These are phyloP conservation scores for Stigmatopora argus DNA, from an alignment of 2,113 vertebrate genomes.

Conservation along the genomic window DNA sequence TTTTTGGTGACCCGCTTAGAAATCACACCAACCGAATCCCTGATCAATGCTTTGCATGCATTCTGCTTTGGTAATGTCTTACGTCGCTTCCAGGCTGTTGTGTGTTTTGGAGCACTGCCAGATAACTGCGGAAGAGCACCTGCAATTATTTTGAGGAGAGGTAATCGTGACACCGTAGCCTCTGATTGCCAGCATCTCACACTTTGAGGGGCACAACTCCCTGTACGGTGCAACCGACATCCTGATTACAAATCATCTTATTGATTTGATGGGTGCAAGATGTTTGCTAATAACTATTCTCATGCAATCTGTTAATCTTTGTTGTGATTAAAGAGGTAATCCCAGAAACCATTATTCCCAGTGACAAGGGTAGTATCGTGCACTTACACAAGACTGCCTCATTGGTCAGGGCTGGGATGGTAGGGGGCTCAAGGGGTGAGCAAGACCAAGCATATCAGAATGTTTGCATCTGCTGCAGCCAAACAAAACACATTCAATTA, in stretches of 20 bases:
- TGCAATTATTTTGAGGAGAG: constrained; percentile 62
- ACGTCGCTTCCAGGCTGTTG: constrained; percentile 57
- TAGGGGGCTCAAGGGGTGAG: constrained; percentile 27
- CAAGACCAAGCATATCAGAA: constrained; percentile 74
- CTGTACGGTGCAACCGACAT: constrained; percentile 58
- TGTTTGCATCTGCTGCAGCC: constrained; percentile 77
- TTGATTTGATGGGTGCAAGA: constrained; percentile 90
- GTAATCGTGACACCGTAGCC: constrained; percentile 73
- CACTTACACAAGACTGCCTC: constrained; percentile 69
- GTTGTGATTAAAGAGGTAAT: constrained; percentile 96
- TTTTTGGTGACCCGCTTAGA: constrained; percentile 52
- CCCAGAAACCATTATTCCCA: constrained; percentile 86
- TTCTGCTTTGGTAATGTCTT: constrained; percentile 52
- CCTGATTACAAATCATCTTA: constrained; percentile 81
- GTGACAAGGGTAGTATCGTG: constrained; percentile 79
- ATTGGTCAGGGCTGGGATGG: constrained; percentile 53
- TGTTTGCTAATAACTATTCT: constrained; percentile 81
- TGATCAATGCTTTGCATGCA: constrained; percentile 55
- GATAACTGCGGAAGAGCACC: constrained; percentile 63
- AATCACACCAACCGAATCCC: constrained; percentile 47
- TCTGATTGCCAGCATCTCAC: constrained; percentile 73
- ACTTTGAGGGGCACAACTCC: constrained; percentile 55
- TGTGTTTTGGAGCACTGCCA: constrained; percentile 68
- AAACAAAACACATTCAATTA: constrained; percentile 80
- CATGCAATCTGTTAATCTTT: constrained; percentile 93